Evolutionary conservation across 2,888 invertebrate genomes (phyloP).

Genomic region (Latrodectus elegans): DNA sequence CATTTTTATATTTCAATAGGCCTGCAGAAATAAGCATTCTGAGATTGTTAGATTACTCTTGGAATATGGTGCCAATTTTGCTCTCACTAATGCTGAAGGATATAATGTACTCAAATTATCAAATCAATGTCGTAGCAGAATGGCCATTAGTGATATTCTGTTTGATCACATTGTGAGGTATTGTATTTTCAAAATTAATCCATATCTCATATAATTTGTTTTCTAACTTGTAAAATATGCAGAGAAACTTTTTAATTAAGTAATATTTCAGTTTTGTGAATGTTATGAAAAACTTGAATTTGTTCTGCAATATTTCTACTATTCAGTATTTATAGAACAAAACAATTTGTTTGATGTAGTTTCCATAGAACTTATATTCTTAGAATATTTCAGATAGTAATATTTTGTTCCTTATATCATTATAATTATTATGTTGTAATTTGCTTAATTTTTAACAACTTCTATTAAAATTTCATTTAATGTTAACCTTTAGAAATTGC

Average conservation of each 20-base stretch:
- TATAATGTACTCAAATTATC: slow-evolving; percentile 73
- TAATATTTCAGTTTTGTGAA: not conserved
- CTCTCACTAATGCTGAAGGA: slow-evolving; percentile 72
- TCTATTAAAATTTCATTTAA: too few species aligned
- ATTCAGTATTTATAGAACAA: not conserved
- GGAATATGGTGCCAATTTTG: slow-evolving; percentile 74
- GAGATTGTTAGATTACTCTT: slow-evolving; percentile 73
- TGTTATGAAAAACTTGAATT: not conserved
- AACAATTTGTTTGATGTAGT: too few species aligned
- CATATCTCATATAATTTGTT: slow-evolving; percentile 67
- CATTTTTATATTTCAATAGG: slow-evolving; percentile 70
- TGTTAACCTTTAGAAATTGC: too few species aligned
- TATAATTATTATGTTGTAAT: too few species aligned
- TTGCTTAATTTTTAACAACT: too few species aligned
- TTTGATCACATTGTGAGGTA: slow-evolving; percentile 73
- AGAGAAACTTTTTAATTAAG: not conserved
- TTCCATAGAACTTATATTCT: not conserved
- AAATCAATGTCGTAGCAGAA: slow-evolving; percentile 71
- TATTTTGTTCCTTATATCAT: not conserved
- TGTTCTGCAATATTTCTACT: not conserved
- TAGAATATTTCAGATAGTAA: not conserved
- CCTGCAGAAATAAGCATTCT: slow-evolving; percentile 73
- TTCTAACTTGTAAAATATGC: not conserved
- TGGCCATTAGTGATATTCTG: slow-evolving; percentile 73
- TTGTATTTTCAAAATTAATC: slow-evolving; percentile 42